These are phyloP conservation scores for Passer montanus DNA, from an alignment of 2,113 vertebrate genomes.

Conservation along the genomic window DNA sequence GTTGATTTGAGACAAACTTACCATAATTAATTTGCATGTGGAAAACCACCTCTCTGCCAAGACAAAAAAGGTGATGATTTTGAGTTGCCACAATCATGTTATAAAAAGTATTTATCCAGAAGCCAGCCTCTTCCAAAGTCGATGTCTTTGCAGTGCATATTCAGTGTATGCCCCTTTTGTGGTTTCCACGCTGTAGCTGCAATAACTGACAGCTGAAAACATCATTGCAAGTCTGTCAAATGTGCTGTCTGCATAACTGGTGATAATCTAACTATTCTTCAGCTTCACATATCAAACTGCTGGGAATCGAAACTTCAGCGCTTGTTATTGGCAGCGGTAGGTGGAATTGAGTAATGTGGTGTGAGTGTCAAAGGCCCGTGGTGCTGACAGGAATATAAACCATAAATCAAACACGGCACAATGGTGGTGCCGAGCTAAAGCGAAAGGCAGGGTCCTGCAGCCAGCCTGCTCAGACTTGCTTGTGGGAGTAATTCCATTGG, in stretches of 20 bases:
- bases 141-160: neutral
- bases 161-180: neutral
- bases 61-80: neutral
- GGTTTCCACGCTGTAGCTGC: neutral
- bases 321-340: constrained; percentile 12
- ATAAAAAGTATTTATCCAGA: neutral
- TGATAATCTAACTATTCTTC: constrained; percentile 25
- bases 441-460: neutral
- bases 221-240: constrained; percentile 1
- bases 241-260: constrained; percentile 4
- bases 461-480: neutral
- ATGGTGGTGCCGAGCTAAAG: neutral
- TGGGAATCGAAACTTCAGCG: neutral
- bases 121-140: neutral
- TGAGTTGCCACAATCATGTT: neutral
- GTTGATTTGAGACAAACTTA: neutral
- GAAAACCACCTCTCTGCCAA: neutral
- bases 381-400: constrained; percentile 11
- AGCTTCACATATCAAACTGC: neutral
- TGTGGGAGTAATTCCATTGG: neutral
- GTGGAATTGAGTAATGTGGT: neutral
- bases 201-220: constrained; percentile 26
- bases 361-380: neutral
- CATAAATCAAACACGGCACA: neutral
- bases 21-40: neutral